Evolutionary conservation across 2,797 vertebrate species (phyloP).

Genomic region (Arnoldichthys spilopterus): DNA sequence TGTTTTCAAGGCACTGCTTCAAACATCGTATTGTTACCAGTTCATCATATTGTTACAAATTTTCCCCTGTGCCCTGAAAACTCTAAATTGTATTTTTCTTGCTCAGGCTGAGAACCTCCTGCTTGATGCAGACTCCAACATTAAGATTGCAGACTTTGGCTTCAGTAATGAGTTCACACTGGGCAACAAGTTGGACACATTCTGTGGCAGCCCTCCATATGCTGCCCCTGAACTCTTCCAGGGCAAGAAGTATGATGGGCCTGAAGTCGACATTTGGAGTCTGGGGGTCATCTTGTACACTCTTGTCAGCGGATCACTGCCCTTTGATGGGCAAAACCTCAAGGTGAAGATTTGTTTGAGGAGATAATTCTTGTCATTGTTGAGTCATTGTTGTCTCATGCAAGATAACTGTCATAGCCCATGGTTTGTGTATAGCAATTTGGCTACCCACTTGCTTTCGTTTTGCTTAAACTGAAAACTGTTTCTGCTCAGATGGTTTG

Average conservation of each 20-base stretch:
- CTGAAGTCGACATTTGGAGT: constrained; percentile 94
- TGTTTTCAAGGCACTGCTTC: too few species aligned
- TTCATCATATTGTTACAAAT: too few species aligned
- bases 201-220: constrained; percentile 89
- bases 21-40: too few species aligned
- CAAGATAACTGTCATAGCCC: background rate
- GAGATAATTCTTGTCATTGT: background rate
- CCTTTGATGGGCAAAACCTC: constrained; percentile 96
- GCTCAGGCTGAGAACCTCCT: constrained; percentile 90
- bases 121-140: constrained; percentile 89
- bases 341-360: constrained; percentile 77
- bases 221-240: constrained; percentile 85
- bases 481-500: background rate
- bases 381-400: background rate
- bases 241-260: constrained; percentile 93
- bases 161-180: constrained; percentile 93
- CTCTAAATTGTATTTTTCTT: too few species aligned
- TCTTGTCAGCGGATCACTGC: constrained; percentile 95
- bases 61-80: too few species aligned
- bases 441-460: background rate
- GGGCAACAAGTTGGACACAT: constrained; percentile 92
- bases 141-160: constrained; percentile 93
- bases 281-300: constrained; percentile 94
- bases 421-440: background rate
- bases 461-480: background rate